Conservation (phyloP, 2,888 invertebrate species). For the Elaeidobius kamerunicus region DNA sequence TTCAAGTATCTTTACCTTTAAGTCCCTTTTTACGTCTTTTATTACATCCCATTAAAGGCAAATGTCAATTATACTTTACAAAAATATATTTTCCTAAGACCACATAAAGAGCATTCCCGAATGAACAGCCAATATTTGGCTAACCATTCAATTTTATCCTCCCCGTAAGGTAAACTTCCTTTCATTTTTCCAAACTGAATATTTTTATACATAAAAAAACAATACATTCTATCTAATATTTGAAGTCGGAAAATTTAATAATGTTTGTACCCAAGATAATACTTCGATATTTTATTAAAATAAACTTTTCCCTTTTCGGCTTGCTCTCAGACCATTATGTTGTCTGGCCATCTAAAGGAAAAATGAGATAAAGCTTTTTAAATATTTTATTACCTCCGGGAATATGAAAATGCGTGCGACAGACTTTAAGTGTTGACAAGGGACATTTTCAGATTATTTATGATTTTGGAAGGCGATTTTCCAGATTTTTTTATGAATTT, state of each 20-base stretch:
- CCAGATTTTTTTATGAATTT: too few species aligned
- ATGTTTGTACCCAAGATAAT: constrained; percentile 3
- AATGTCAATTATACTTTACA: background rate
- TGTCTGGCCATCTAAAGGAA: constrained; percentile 7
- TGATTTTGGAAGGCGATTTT: background rate
- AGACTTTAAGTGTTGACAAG: constrained; percentile 32
- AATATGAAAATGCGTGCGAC: constrained; percentile 32
- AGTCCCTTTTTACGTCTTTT: too few species aligned
- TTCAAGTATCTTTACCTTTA: too few species aligned
- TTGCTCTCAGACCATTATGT: constrained; percentile 4
- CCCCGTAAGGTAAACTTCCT: background rate
- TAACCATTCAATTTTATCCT: background rate
- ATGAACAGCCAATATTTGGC: background rate
- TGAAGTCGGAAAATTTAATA: constrained; percentile 2
- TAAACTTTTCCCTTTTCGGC: constrained; percentile 1
- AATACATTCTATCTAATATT: background rate
- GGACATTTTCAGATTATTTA: constrained; percentile 25
- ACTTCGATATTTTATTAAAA: constrained; percentile 7
- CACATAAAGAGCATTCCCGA: too few species aligned
- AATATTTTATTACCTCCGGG: constrained; percentile 33
- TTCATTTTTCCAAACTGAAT: background rate
- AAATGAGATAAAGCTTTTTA: constrained; percentile 15
- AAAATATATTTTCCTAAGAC: too few species aligned
- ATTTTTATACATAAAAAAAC: constrained; percentile 1
- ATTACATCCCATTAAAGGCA: background rate